Evolutionary conservation across 1,140 invertebrate species (phyloP), one percentile per base, ranked within the genome.

Genomic region (Cydia fagiglandana): DNA sequence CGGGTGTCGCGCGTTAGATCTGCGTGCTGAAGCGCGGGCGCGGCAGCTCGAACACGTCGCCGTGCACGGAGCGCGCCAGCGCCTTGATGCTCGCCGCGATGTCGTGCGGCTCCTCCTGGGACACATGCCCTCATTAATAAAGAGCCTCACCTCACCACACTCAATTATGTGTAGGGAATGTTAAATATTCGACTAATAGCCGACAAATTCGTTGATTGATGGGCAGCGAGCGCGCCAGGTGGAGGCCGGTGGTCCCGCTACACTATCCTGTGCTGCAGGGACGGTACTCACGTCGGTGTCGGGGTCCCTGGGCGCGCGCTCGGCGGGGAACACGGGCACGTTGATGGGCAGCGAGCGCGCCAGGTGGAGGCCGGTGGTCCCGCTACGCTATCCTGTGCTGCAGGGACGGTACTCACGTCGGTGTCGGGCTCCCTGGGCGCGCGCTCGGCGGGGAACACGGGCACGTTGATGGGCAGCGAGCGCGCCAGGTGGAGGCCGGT

Each of bases 61-160:
- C 97, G 90, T 97, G 96, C 64, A 98, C 96, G 82, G 97, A 98
- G 82, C 96, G 95, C 53, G 97, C 97, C 80, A 98, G 88, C 24
- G 97, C 97, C 90, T 97, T 96, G 82, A 98, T 98, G 83, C 96
- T 97, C 53, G 97, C 97, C 79, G 96, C 96, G 84, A 98, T 98
- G 84, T 97, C 96, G 45, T 83, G 80, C 7, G 92, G 86, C 79
- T 90, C 88, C 83, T 93, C 91, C 87, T 93, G 83, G 28, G 74
- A 79, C 20, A 75, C 9, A 76, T 64, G 12, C 28, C 13, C 34
- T 17, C 2, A 53, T 53, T 9, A 53, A 7, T 53, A 17, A 17
- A 17, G 2, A 47, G 12, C 45, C 45, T 15, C 12, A 7, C 45
- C 45, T 5, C 0, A 12, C 12, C 1, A 0, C 1, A 41, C n/a